phyloP scores from a whole-genome alignment of 1,140 invertebrate species.

The Papilio helenus region DNA sequence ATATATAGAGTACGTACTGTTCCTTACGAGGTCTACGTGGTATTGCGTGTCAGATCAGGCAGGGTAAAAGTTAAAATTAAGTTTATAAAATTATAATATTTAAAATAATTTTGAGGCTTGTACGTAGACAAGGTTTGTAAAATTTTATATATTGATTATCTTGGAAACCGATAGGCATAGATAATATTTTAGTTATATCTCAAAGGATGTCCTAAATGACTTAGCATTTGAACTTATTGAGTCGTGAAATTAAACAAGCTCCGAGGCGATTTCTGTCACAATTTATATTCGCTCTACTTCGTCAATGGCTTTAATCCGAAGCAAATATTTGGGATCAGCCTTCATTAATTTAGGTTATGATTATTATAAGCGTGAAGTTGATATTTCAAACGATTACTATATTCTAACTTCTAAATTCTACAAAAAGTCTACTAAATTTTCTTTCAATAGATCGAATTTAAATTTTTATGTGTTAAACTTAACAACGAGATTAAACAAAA shows the following conservation, averaged over 20 bases:
- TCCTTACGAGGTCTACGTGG: too few relatives aligned
- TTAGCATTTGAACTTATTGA: constrained; percentile 81
- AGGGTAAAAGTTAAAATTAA: too few relatives aligned
- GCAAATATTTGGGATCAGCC: constrained; percentile 62
- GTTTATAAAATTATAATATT: too few relatives aligned
- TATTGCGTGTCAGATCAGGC: too few relatives aligned
- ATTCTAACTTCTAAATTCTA: not conserved
- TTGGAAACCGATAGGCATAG: constrained; percentile 13
- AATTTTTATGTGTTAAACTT: too few relatives aligned
- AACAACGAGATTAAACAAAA: too few relatives aligned
- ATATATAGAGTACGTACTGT: too few relatives aligned
- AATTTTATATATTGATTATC: not conserved
- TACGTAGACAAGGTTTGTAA: not conserved
- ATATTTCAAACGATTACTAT: not conserved
- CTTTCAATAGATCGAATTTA: too few relatives aligned
- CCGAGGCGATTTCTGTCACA: constrained; percentile 71
- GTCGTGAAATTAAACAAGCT: constrained; percentile 81
- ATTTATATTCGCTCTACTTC: constrained; percentile 79
- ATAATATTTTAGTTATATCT: constrained; percentile 24
- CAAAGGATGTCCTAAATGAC: constrained; percentile 54
- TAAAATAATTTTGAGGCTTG: too few relatives aligned
- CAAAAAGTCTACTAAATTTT: not conserved
- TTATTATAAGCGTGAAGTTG: constrained; percentile 50
- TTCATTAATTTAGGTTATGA: constrained; percentile 70
- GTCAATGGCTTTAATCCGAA: constrained; percentile 64